These are phyloP conservation scores for Parnassius glacialis DNA, from an alignment of 2,888 invertebrate species.

Conservation along the genomic window DNA sequence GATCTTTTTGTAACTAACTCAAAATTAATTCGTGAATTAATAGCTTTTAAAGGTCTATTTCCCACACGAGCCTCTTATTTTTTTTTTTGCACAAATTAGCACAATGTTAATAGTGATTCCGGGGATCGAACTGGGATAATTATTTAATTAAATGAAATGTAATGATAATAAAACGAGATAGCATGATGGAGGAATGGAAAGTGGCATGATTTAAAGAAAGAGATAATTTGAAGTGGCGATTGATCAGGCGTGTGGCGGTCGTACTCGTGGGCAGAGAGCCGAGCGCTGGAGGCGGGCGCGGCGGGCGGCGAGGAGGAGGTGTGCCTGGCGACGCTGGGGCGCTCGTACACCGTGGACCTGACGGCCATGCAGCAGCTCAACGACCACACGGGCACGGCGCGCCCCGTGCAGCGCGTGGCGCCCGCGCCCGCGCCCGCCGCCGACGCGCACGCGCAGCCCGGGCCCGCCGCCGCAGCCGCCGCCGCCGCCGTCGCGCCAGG, in stretches of 20 bases:
- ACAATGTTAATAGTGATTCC: too few species aligned
- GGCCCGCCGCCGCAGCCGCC: conserved; percentile 48
- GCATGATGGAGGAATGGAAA: not conserved
- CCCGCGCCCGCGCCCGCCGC: conserved; percentile 64
- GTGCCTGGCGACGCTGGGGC: conserved; percentile 93
- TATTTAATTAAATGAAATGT: too few species aligned
- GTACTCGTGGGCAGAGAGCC: conserved; percentile 95
- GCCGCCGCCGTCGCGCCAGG: conserved; percentile 29
- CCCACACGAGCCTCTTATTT: too few species aligned
- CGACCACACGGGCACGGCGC: conserved; percentile 97
- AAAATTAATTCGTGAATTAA: too few species aligned
- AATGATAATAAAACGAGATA: too few species aligned
- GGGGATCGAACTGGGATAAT: too few species aligned
- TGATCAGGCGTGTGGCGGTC: conserved; percentile 90
- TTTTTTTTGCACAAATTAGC: too few species aligned
- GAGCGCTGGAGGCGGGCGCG: conserved; percentile 97
- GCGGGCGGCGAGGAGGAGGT: conserved; percentile 97
- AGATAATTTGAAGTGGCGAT: conserved; percentile 12
- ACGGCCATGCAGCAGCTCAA: conserved; percentile 99
- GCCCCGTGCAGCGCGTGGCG: conserved; percentile 93
- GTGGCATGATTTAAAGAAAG: not conserved
- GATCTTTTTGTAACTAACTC: too few species aligned
- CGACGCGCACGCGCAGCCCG: too few species aligned
- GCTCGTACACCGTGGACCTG: conserved; percentile 97
- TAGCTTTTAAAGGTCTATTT: too few species aligned